Evolutionary conservation across 2,113 vertebrate genomes (phyloP).

Genomic region (Stegostoma tigrinum): DNA sequence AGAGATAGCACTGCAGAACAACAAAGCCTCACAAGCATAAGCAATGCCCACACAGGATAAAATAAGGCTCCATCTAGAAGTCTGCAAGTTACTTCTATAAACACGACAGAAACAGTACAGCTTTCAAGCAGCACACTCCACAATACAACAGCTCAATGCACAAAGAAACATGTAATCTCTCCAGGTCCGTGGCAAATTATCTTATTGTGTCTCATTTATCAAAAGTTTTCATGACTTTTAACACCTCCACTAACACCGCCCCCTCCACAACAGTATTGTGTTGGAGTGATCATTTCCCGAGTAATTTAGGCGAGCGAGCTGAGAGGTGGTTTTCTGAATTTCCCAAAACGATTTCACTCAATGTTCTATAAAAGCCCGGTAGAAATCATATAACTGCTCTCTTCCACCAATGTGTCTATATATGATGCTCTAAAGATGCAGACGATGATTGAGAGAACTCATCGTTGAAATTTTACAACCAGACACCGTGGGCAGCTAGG

Average conservation of each 20-base stretch:
- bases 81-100: too few relatives aligned
- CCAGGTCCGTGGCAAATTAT: background rate
- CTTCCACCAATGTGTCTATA: too few relatives aligned
- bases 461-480: background rate
- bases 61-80: too few relatives aligned
- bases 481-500: background rate
- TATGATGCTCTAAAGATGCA: too few relatives aligned
- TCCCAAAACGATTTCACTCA: too few relatives aligned
- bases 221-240: background rate
- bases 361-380: too few relatives aligned
- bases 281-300: background rate
- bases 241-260: background rate
- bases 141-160: background rate
- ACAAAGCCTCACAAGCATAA: too few relatives aligned
- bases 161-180: background rate
- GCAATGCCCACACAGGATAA: too few relatives aligned
- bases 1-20: too few relatives aligned
- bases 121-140: background rate
- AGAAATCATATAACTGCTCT: too few relatives aligned
- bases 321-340: too few relatives aligned
- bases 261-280: background rate
- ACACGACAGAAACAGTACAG: too few relatives aligned
- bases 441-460: background rate
- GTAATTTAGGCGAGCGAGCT: background rate
- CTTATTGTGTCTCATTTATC: background rate